phyloP scores from a whole-genome alignment of 1,140 invertebrate genomes.

The Temnothorax nylanderi region DNA sequence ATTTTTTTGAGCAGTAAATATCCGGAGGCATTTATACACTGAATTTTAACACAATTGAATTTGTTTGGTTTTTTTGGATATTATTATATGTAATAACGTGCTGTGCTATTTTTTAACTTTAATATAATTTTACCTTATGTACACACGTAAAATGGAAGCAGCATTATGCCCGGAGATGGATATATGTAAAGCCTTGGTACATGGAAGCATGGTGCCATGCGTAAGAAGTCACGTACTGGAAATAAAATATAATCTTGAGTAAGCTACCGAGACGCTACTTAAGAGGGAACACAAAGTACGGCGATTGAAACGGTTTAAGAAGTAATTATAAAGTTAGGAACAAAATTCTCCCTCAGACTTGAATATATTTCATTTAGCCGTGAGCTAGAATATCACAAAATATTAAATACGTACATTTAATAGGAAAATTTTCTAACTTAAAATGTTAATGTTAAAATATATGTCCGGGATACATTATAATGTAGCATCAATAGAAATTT shows the following conservation, averaged over 20 bases:
- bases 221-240: constrained; percentile 51
- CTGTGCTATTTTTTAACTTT: not conserved
- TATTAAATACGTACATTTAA: not conserved
- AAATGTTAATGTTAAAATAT: not conserved
- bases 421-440: not conserved
- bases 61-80: constrained; percentile 7
- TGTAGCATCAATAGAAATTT: constrained; percentile 2
- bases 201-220: not conserved
- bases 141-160: not conserved
- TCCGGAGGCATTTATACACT: constrained; percentile 1
- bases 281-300: constrained; percentile 27
- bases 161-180: not conserved
- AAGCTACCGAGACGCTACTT: constrained; percentile 43
- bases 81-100: not conserved
- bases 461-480: not conserved
- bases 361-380: constrained; percentile 30
- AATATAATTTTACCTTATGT: constrained; percentile 10
- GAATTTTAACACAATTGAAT: constrained; percentile 6
- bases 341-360: constrained; percentile 8
- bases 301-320: constrained; percentile 56
- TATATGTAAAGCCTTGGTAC: constrained; percentile 9
- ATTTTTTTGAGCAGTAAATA: constrained; percentile 25
- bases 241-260: constrained; percentile 54
- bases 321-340: constrained; percentile 49
- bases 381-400: not conserved